Evolutionary conservation across 1,140 invertebrate genomes (phyloP), one percentile per base, ranked within the genome.

Genomic region (Matsumurasca onukii): DNA sequence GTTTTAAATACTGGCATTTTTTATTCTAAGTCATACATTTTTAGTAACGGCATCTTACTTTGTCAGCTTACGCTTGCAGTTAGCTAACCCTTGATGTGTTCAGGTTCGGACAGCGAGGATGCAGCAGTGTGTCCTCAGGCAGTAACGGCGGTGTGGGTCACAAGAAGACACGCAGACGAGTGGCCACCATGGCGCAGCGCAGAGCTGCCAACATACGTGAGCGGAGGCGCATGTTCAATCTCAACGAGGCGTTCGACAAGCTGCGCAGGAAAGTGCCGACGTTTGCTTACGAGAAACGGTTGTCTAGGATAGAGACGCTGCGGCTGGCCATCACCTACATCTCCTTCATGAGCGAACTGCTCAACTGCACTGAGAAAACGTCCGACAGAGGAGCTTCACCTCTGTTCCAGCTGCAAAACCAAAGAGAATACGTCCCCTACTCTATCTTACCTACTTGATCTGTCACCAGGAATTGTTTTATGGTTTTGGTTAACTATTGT

Each of bases 271-370:
- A 97, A 83, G 97, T 99, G 13, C 98, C 98, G 25, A 99, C 98
- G 0, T 99, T 99, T 79, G 97, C 98, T 0, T 99, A 98, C 76
- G 98, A 99, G 79, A 99, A 99, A 78, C 86, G 98, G 0, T 85
- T 99, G 0, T 99, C 97, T 0, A 92, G 98, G 75, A 99, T 99
- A 74, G 98, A 99, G 82, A 99, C 98, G 0, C 82, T 99, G 0
- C 87, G 97, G 0, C 81, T 99, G 73, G 97, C 98, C 9, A 99
- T 99, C 73, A 98, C 97, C 12, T 99, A 99, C 80, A 99, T 99
- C 72, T 91, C 93, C 34, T 96, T 99, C 78, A 97, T 99, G 89
- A 88, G 91, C 59, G 95, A 98, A 77, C 81, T 98, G 13, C 81
- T 97, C 5, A 80, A 79, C 66, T 79, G 82, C 29, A 81, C 81